Evolutionary conservation across 2,113 vertebrate genomes (phyloP), one percentile per base, ranked within the genome.

Genomic region (Lampris megalopsis): DNA sequence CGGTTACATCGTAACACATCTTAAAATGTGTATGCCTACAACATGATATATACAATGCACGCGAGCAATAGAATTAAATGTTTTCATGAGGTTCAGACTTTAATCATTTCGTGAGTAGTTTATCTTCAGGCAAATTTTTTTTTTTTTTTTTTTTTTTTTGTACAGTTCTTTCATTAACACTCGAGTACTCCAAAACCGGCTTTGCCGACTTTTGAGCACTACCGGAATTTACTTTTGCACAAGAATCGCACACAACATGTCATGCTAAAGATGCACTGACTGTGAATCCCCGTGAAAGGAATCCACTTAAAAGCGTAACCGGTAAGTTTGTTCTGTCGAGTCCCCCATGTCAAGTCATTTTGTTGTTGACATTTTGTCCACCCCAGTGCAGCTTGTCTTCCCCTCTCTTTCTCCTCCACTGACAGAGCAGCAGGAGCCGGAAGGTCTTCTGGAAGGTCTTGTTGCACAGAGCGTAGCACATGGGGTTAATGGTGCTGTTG

Each of bases 381-480:
- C 96, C 94, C 96, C 96, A 98, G 73, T 97, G 95, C 54, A 96
- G 84, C 76, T 97, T 97, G 87, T 95, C 96, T 93, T 96, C 94
- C 54, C 92, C 91, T 82, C 91, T 88, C 77, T 94, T 95, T 87
- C 92, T 96, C 92, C 94, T 97, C 97, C 97, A 98, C 79, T 94
- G 96, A 89, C 98, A 99, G 81, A 97, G 94, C 61, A 99, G 95
- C 43, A 99, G 91, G 96, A 97, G 96, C 81, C 96, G 96, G 87
- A 99, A 99, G 73, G 98, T 99, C 91, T 98, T 98, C 91, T 97
- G 96, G 86, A 99, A 99, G 75, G 96, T 98, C 94, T 97, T 99
- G 95, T 99, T 99, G 92, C 98, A 99, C 75, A 99, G 94, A n/a
- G 98, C 98, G 3, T 99, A 99, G 91, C 98, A 99, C 79, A 99